Conservation (phyloP, 2,888 invertebrate species). For the Apodemia zela region DNA sequence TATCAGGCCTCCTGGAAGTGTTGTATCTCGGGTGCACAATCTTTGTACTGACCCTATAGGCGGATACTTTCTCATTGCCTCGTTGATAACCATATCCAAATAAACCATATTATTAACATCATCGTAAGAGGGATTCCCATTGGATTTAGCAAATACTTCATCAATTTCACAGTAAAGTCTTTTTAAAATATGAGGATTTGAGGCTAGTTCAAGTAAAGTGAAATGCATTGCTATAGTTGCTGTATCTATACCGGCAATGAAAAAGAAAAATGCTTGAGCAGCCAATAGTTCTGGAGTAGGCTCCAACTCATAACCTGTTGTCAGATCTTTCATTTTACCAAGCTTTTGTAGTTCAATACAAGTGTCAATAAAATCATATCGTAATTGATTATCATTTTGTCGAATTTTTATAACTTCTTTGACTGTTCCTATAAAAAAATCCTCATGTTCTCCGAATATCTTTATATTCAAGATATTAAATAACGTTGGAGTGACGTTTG, state of each 20-base stretch:
- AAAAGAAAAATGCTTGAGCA: constrained; percentile 69
- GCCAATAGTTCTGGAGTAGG: constrained; percentile 47
- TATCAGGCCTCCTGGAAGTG: constrained; percentile 43
- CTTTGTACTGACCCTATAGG: constrained; percentile 53
- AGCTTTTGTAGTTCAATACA: constrained; percentile 36
- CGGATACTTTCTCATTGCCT: constrained; percentile 65
- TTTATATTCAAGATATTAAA: constrained; percentile 31
- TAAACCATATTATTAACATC: constrained; percentile 49
- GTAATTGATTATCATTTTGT: constrained; percentile 24
- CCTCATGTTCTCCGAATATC: constrained; percentile 32
- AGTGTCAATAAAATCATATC: constrained; percentile 38
- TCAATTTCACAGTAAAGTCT: constrained; percentile 48
- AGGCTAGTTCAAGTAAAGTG: constrained; percentile 48
- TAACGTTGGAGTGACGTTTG: constrained; percentile 32
- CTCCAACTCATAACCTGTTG: constrained; percentile 34
- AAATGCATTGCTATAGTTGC: constrained; percentile 52
- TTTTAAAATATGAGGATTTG: constrained; percentile 48
- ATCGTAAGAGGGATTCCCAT: constrained; percentile 49
- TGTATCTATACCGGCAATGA: constrained; percentile 61
- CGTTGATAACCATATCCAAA: constrained; percentile 53
- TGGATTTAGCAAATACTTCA: constrained; percentile 39
- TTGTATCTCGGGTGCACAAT: constrained; percentile 44
- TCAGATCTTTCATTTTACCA: constrained; percentile 31
- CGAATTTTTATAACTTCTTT: constrained; percentile 33
- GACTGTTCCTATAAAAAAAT: constrained; percentile 35